A percentile compares a stretch with the other conserved stretches of the same genome.
Evolutionary conservation across 1,140 invertebrate species (phyloP).

Genomic region (Rhagoletis zephyria): DNA sequence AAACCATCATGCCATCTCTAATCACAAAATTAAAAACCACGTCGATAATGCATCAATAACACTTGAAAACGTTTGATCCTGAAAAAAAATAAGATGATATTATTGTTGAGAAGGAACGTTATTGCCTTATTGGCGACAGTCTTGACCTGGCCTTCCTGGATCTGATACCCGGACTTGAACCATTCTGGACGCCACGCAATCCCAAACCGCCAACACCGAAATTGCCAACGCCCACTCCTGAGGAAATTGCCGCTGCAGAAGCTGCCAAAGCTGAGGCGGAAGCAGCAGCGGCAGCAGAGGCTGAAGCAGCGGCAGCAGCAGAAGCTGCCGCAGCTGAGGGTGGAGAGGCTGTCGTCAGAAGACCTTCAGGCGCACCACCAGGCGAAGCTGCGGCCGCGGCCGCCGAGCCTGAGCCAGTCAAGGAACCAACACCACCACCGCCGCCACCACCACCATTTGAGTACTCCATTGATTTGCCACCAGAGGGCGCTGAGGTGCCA

Average conservation of each 20-base stretch:
- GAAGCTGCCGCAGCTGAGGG: conserved; percentile 61
- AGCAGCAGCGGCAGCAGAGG: conserved; percentile 65
- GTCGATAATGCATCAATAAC: background rate
- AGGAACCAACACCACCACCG: conserved; percentile 72
- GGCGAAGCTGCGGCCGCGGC: conserved; percentile 68
- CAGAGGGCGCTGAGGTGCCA: conserved; percentile 73
- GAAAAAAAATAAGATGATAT: conserved; percentile 89
- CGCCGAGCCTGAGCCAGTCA: conserved; percentile 64
- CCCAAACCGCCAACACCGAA: conserved; percentile 72
- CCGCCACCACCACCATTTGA: conserved; percentile 74
- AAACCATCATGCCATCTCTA: conserved; percentile 25
- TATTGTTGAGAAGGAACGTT: conserved; percentile 97
- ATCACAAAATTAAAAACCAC: conserved; percentile 50
- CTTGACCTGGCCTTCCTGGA: conserved; percentile 97
- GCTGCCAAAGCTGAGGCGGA: conserved; percentile 65
- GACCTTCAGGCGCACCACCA: conserved; percentile 66
- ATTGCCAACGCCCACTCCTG: conserved; percentile 68
- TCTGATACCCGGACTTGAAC: conserved; percentile 82
- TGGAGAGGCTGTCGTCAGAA: conserved; percentile 64
- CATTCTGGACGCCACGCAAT: conserved; percentile 72
- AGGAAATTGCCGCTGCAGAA: conserved; percentile 68
- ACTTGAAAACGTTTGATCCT: background rate
- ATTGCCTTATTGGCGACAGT: conserved; percentile 97
- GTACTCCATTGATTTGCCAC: conserved; percentile 72
- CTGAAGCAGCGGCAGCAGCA: conserved; percentile 61